phyloP scores from a whole-genome alignment of 1,140 invertebrate species.

The Vollenhovia emeryi region DNA sequence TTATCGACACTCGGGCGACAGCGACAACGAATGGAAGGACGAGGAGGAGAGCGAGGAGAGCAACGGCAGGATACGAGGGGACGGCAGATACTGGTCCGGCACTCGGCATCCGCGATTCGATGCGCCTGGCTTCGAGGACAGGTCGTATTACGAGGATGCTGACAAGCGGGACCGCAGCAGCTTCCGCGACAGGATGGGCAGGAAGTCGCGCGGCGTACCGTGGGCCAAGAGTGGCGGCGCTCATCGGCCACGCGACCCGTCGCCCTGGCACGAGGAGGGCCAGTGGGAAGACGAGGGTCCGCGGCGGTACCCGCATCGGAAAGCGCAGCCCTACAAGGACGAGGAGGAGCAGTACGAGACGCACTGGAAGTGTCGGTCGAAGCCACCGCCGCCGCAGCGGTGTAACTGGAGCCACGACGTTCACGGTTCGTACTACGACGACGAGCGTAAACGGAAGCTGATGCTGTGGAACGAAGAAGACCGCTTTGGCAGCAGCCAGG shows the following conservation, averaged over 20 bases:
- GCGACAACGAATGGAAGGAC: slow-evolving; percentile 84
- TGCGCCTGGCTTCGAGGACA: slow-evolving; percentile 71
- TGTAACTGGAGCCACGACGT: slow-evolving; percentile 77
- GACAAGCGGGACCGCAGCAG: slow-evolving; percentile 77
- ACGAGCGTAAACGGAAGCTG: slow-evolving; percentile 80
- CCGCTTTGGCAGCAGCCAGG: slow-evolving; percentile 86
- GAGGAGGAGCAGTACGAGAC: slow-evolving; percentile 81
- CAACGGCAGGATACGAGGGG: slow-evolving; percentile 77
- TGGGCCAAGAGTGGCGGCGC: slow-evolving; percentile 72
- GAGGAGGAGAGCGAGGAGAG: slow-evolving; percentile 83
- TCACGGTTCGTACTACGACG: slow-evolving; percentile 79
- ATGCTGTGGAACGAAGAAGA: slow-evolving; percentile 83
- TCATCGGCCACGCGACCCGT: slow-evolving; percentile 77
- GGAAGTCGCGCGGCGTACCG: slow-evolving; percentile 75
- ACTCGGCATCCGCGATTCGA: slow-evolving; percentile 73
- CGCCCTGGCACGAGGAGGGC: slow-evolving; percentile 80
- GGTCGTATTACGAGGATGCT: slow-evolving; percentile 78
- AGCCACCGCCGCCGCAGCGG: slow-evolving; percentile 67
- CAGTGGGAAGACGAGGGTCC: slow-evolving; percentile 83
- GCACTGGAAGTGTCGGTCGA: slow-evolving; percentile 81
- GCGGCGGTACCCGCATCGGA: slow-evolving; percentile 77
- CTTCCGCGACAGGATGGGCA: slow-evolving; percentile 76
- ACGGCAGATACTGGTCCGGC: slow-evolving; percentile 71
- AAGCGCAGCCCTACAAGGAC: slow-evolving; percentile 80
- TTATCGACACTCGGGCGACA: slow-evolving; percentile 82